A percentile compares a stretch with the other conserved stretches of the same genome.
Conservation (phyloP, 2,113 vertebrate genomes). For the human region GRCh38 chr2:158124501-158125000, state of each 20-base stretch:
- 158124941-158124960: neutral
- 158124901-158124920: neutral
- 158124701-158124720: neutral
- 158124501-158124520: neutral
- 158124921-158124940: neutral
- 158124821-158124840: neutral
- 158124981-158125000: neutral
- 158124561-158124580: neutral
- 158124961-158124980: neutral
- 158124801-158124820: neutral
- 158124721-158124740: neutral
- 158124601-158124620: neutral
- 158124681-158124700: neutral
- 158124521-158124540: neutral
- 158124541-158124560: neutral
- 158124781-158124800: neutral
- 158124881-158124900: neutral
- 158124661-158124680: neutral
- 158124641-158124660: neutral
- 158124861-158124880: neutral
- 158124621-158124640: neutral
- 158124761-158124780: neutral
- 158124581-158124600: neutral
- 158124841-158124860: neutral
- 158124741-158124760: neutral